These are phyloP conservation scores for Natator depressus DNA, from an alignment of 2,113 vertebrate species.

Conservation along the genomic window DNA sequence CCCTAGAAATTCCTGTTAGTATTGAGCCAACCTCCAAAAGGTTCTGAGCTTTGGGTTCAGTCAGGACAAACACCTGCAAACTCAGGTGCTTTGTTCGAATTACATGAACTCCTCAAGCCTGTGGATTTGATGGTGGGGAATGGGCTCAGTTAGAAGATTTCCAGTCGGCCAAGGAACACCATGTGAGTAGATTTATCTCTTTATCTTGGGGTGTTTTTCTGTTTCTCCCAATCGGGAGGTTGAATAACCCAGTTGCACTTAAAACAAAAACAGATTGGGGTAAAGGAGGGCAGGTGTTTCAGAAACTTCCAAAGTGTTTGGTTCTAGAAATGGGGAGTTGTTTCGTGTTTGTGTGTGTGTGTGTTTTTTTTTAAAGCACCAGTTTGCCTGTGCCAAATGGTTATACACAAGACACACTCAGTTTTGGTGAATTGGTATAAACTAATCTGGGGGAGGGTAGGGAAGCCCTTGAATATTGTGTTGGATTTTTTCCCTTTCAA, in stretches of 20 bases:
- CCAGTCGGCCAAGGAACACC: not conserved
- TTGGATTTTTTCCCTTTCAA: not conserved
- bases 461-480: not conserved
- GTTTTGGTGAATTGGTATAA: not conserved
- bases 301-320: not conserved
- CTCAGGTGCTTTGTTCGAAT: not conserved
- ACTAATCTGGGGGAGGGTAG: not conserved
- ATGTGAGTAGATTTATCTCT: not conserved
- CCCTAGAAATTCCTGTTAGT: not conserved
- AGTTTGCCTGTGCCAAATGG: not conserved
- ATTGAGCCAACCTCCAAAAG: not conserved
- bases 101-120: rapidly evolving
- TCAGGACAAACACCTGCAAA: not conserved
- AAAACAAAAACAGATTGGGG: not conserved
- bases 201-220: not conserved
- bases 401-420: not conserved
- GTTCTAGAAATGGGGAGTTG: not conserved
- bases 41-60: not conserved
- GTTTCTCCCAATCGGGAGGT: not conserved
- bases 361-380: not conserved
- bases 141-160: not conserved
- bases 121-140: not conserved
- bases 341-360: not conserved
- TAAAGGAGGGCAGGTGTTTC: not conserved
- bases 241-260: not conserved